These are phyloP conservation scores for Gallinago stenura DNA, from an alignment of 2,797 vertebrate genomes.

Conservation along the genomic window DNA sequence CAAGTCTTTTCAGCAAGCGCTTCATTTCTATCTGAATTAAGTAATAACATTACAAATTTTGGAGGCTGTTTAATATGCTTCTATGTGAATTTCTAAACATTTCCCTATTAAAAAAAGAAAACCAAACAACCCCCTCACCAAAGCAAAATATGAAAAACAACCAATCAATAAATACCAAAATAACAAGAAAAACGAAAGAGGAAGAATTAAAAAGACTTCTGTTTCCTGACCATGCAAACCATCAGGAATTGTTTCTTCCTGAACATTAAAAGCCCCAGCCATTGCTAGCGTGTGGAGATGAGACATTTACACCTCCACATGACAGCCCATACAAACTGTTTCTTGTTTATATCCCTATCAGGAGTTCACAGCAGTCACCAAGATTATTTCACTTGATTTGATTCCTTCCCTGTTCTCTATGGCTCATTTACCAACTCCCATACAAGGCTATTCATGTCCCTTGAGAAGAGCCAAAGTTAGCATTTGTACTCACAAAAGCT, in stretches of 20 bases:
- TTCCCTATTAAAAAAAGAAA: background rate
- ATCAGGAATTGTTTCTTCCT: constrained; percentile 58
- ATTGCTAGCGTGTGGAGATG: constrained; percentile 36
- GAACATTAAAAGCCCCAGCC: background rate
- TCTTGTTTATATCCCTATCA: constrained; percentile 68
- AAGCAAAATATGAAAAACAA: background rate
- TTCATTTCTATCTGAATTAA: background rate
- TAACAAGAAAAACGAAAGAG: constrained; percentile 6
- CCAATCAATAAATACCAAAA: background rate
- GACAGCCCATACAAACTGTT: constrained; percentile 43
- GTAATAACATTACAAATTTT: background rate
- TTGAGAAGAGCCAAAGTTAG: constrained; percentile 40
- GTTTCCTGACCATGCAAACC: constrained; percentile 18
- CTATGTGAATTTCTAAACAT: background rate
- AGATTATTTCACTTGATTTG: constrained; percentile 74
- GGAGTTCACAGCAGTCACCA: constrained; percentile 64
- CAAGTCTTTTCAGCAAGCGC: background rate
- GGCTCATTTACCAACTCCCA: constrained; percentile 67
- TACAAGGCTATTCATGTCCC: constrained; percentile 6
- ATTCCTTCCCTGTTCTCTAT: constrained; percentile 42
- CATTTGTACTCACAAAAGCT: constrained; percentile 31
- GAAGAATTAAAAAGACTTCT: constrained; percentile 33
- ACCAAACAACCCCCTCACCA: background rate
- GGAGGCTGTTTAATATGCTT: background rate
- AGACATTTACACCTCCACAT: constrained; percentile 49